Conservation (phyloP, 2,888 invertebrate species). For the Ganaspis brasiliensis region DNA sequence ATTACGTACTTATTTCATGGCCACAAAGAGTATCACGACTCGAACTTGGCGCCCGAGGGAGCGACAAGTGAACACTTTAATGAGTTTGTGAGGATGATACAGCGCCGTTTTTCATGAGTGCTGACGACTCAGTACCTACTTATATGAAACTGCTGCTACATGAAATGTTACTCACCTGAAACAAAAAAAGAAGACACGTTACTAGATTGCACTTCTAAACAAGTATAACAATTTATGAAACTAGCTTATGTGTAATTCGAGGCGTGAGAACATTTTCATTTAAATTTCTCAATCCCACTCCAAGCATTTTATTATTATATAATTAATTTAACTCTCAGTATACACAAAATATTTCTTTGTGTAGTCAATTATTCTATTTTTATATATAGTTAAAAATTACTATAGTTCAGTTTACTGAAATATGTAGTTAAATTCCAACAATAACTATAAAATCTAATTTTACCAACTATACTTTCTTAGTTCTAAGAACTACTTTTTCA, state of each 20-base stretch:
- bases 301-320: too few relatives aligned
- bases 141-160: conserved; percentile 51
- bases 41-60: conserved; percentile 13
- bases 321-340: too few relatives aligned
- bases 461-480: too few relatives aligned
- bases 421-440: too few relatives aligned
- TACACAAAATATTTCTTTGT: too few relatives aligned
- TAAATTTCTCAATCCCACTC: neutral
- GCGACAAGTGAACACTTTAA: conserved; percentile 22
- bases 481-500: too few relatives aligned
- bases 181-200: conserved; percentile 63
- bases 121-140: conserved; percentile 46
- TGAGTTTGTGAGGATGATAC: conserved; percentile 20
- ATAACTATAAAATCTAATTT: too few relatives aligned
- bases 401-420: too few relatives aligned
- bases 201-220: conserved; percentile 34
- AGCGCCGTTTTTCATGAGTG: neutral
- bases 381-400: too few relatives aligned
- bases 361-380: too few relatives aligned
- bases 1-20: conserved; percentile 31
- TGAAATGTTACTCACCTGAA: conserved; percentile 72
- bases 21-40: neutral
- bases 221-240: neutral
- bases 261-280: too few relatives aligned
- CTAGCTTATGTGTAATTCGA: neutral